These are phyloP conservation scores for Sipunculus nudus DNA, from an alignment of 2,888 invertebrate species.

Conservation along the genomic window DNA sequence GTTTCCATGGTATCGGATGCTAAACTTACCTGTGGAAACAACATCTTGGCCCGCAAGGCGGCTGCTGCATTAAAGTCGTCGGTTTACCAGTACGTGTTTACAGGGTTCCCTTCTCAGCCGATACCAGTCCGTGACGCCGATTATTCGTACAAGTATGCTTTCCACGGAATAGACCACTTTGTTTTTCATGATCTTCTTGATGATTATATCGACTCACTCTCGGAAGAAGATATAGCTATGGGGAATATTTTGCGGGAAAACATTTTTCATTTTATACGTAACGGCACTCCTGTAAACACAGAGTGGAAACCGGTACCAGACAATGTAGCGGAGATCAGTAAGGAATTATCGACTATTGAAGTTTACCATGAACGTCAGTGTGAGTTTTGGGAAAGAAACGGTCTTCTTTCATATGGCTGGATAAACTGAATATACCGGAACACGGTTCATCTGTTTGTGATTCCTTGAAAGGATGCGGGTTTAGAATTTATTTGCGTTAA, in stretches of 20 bases:
- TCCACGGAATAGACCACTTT: constrained; percentile 51
- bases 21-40: constrained; percentile 49
- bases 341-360: constrained; percentile 26
- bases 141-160: constrained; percentile 38
- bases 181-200: constrained; percentile 48
- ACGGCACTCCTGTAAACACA: constrained; percentile 35
- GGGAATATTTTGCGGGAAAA: constrained; percentile 43
- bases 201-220: constrained; percentile 40
- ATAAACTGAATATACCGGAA: too few species aligned
- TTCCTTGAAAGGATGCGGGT: too few species aligned
- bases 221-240: constrained; percentile 41
- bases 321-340: constrained; percentile 39
- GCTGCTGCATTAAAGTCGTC: constrained; percentile 38
- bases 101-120: constrained; percentile 45
- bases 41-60: constrained; percentile 40
- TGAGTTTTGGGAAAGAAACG: constrained; percentile 47
- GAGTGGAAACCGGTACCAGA: constrained; percentile 45
- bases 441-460: too few species aligned
- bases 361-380: constrained; percentile 47
- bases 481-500: too few species aligned
- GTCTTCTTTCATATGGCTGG: constrained; percentile 51
- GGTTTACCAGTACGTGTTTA: constrained; percentile 50
- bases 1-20: constrained; percentile 53
- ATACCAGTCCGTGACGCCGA: constrained; percentile 34
- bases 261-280: constrained; percentile 45